A percentile compares a stretch with the other conserved stretches of the same genome.
phyloP scores from a whole-genome alignment of 2,797 vertebrate genomes.

The Sebastolobus alascanus region DNA sequence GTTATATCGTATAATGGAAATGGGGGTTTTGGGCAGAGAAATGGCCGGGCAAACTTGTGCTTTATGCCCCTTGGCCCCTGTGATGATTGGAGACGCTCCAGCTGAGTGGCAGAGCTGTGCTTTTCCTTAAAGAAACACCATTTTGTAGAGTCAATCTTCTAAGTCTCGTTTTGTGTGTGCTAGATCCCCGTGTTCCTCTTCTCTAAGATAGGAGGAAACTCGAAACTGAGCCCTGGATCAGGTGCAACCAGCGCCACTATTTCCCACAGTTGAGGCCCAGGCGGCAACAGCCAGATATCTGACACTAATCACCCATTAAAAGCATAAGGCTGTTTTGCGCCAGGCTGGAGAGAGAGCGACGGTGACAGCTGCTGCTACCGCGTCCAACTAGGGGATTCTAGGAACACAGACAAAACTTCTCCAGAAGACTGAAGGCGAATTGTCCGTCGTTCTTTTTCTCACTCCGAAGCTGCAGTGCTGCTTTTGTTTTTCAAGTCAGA shows the following conservation, averaged over 20 bases:
- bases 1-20: conserved; percentile 53
- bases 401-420: conserved; percentile 64
- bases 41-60: conserved; percentile 22
- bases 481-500: conserved; percentile 34
- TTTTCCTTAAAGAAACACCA: conserved; percentile 71
- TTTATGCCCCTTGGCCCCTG: conserved; percentile 31
- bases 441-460: conserved; percentile 41
- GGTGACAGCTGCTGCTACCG: conserved; percentile 83
- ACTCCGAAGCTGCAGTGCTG: conserved; percentile 38
- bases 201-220: conserved; percentile 72
- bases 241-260: conserved; percentile 76
- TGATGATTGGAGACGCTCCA: conserved; percentile 32
- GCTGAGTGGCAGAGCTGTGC: conserved; percentile 40
- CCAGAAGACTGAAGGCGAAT: conserved; percentile 52
- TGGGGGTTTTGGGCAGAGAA: conserved; percentile 31
- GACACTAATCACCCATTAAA: conserved; percentile 90
- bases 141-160: conserved; percentile 63
- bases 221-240: conserved; percentile 83
- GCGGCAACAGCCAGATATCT: conserved; percentile 82
- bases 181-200: conserved; percentile 69
- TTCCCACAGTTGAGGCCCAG: conserved; percentile 85
- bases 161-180: conserved; percentile 60
- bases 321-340: conserved; percentile 75
- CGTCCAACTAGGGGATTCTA: conserved; percentile 75
- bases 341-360: conserved; percentile 69